A percentile compares a stretch with the other conserved stretches of the same genome.
These are phyloP conservation scores for Apotomis capreana DNA, from an alignment of 2,888 invertebrate species.

Conservation along the genomic window DNA sequence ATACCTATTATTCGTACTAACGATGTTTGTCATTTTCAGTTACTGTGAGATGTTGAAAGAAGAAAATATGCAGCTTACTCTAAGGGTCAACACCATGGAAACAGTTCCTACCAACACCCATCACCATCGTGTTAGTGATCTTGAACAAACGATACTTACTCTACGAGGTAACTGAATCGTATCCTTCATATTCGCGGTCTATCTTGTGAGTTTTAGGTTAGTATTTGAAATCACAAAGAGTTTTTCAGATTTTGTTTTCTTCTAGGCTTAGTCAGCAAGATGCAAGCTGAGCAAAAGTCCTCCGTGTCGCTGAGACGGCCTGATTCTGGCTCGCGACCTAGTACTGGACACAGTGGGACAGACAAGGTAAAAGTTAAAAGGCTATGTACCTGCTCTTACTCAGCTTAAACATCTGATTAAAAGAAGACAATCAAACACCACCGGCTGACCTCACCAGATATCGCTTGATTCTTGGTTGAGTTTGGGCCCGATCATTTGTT, in stretches of 20 bases:
- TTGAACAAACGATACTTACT: constrained; percentile 79
- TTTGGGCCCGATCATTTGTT: too few species aligned
- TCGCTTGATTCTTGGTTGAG: too few species aligned
- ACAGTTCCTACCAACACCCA: constrained; percentile 56
- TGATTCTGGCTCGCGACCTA: constrained; percentile 69
- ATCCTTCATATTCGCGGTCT: neutral
- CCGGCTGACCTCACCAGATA: too few species aligned
- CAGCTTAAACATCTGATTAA: too few species aligned
- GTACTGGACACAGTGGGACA: constrained; percentile 62
- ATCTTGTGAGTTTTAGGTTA: too few species aligned
- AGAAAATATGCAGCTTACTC: constrained; percentile 80
- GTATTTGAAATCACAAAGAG: neutral
- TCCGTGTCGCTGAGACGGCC: constrained; percentile 54
- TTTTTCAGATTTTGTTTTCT: too few species aligned
- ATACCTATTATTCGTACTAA: too few species aligned
- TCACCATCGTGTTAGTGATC: constrained; percentile 72
- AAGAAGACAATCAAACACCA: too few species aligned
- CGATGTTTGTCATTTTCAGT: constrained; percentile 57
- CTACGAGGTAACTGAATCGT: constrained; percentile 63
- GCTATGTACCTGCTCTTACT: too few species aligned
- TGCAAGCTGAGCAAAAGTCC: constrained; percentile 71
- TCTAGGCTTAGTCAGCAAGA: constrained; percentile 73
- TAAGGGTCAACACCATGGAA: constrained; percentile 66
- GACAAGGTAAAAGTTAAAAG: constrained; percentile 63
- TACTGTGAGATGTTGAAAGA: constrained; percentile 85